A percentile compares a stretch with the other conserved stretches of the same genome.
These are phyloP conservation scores for Aphidius colemani DNA, from an alignment of 2,888 invertebrate species.

Conservation along the genomic window DNA sequence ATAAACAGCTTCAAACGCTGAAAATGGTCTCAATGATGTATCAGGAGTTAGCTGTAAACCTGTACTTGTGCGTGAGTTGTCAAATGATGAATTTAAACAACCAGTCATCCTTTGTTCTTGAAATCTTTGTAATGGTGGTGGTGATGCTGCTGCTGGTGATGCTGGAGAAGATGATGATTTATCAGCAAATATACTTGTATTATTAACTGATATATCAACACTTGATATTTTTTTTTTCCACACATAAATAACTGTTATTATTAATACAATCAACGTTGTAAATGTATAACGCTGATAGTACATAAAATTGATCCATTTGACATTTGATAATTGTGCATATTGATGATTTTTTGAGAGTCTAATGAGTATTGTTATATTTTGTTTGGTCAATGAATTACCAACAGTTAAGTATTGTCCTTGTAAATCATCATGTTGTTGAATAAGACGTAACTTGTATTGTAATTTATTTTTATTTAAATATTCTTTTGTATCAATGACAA, in stretches of 20 bases:
- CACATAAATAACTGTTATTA: constrained; percentile 52
- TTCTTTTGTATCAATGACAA: constrained; percentile 46
- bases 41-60: constrained; percentile 27
- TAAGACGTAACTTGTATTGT: constrained; percentile 51
- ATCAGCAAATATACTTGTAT: constrained; percentile 52
- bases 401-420: constrained; percentile 53
- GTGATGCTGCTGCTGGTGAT: constrained; percentile 33
- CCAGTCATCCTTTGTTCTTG: constrained; percentile 28
- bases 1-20: constrained; percentile 54
- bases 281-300: constrained; percentile 54
- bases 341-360: constrained; percentile 50
- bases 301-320: constrained; percentile 53
- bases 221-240: constrained; percentile 53
- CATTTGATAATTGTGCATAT: constrained; percentile 48
- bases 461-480: constrained; percentile 42
- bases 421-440: constrained; percentile 51
- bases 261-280: constrained; percentile 47
- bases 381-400: constrained; percentile 53
- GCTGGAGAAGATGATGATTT: constrained; percentile 25
- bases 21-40: constrained; percentile 50
- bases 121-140: constrained; percentile 50
- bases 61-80: constrained; percentile 35
- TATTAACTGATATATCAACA: constrained; percentile 50
- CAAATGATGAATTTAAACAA: constrained; percentile 38
- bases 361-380: constrained; percentile 54